These are phyloP conservation scores for Melikaiella ostensackeni DNA, from an alignment of 2,888 invertebrate species.

Conservation along the genomic window DNA sequence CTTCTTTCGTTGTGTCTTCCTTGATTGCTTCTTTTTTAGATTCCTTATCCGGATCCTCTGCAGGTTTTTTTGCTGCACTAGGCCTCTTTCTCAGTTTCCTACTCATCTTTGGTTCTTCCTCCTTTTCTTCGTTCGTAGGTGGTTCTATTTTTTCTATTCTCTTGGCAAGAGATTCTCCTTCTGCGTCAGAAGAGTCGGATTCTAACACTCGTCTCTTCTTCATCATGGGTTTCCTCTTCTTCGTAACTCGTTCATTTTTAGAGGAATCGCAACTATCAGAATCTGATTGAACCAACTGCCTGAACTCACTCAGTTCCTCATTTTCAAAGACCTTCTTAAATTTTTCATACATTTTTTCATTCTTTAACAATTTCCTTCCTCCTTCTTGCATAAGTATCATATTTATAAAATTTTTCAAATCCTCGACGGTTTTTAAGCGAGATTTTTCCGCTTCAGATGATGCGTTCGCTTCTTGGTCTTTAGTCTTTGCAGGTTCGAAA, in stretches of 20 bases:
- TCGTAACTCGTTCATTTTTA: slow-evolving; percentile 43
- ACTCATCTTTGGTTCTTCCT: slow-evolving; percentile 42
- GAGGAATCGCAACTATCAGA: slow-evolving; percentile 30
- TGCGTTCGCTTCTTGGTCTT: background rate
- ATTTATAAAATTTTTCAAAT: slow-evolving; percentile 17
- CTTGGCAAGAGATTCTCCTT: slow-evolving; percentile 66
- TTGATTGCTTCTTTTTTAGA: slow-evolving; percentile 47
- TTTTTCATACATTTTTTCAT: background rate
- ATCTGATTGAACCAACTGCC: background rate
- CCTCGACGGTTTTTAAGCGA: background rate
- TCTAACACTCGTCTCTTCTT: slow-evolving; percentile 65
- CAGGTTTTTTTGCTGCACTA: slow-evolving; percentile 43
- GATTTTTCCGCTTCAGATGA: background rate
- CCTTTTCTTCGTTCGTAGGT: slow-evolving; percentile 18
- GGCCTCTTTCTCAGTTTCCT: slow-evolving; percentile 42
- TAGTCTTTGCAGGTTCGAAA: background rate
- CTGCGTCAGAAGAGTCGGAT: slow-evolving; percentile 70
- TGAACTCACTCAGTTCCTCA: background rate
- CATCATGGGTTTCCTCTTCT: slow-evolving; percentile 54
- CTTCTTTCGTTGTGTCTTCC: slow-evolving; percentile 47
- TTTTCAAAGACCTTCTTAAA: background rate
- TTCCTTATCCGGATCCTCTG: slow-evolving; percentile 42
- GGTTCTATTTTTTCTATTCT: slow-evolving; percentile 51
- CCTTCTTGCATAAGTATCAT: slow-evolving; percentile 1
- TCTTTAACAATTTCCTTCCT: slow-evolving; percentile 11